phyloP scores from a whole-genome alignment of 2,113 vertebrate genomes.

The Tursiops truncatus region DNA sequence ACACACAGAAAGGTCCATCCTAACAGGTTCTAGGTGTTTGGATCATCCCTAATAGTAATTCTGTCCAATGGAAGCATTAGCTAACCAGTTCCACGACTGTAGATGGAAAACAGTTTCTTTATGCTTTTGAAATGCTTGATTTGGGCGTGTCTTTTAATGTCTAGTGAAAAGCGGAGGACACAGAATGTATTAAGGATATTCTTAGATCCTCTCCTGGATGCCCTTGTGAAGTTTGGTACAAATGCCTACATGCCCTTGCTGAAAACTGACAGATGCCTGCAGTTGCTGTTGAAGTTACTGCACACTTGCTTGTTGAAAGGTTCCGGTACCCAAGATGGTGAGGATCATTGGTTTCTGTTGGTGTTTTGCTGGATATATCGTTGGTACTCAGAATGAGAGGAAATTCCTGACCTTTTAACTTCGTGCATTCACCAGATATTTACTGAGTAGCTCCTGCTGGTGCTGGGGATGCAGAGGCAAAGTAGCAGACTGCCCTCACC shows the following conservation, averaged over 20 bases:
- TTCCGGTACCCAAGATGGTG: slow-evolving; percentile 79
- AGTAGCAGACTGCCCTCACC: accelerated
- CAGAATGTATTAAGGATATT: slow-evolving; percentile 85
- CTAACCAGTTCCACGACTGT: not conserved
- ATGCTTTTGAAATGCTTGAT: slow-evolving; percentile 65
- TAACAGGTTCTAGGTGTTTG: accelerated
- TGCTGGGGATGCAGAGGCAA: not conserved
- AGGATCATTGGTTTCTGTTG: slow-evolving; percentile 56
- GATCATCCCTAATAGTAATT: accelerated
- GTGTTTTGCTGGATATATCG: not conserved
- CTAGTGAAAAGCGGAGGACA: slow-evolving; percentile 79
- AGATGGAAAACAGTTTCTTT: not conserved
- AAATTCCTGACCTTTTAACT: not conserved
- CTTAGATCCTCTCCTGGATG: slow-evolving; percentile 91
- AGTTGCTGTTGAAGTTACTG: slow-evolving; percentile 90
- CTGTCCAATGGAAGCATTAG: not conserved
- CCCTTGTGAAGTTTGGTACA: slow-evolving; percentile 90
- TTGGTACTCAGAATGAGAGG: not conserved
- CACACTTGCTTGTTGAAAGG: slow-evolving; percentile 82
- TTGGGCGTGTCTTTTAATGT: slow-evolving; percentile 79
- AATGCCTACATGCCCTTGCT: slow-evolving; percentile 91
- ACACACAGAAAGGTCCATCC: not conserved
- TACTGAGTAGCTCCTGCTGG: not conserved
- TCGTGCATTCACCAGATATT: not conserved
- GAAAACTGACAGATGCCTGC: slow-evolving; percentile 94